Percentiles rank a stretch among this genome's conserved stretches.
These are phyloP conservation scores for Drosophila mulleri DNA, from an alignment of 2,888 invertebrate genomes.

Conservation along the genomic window DNA sequence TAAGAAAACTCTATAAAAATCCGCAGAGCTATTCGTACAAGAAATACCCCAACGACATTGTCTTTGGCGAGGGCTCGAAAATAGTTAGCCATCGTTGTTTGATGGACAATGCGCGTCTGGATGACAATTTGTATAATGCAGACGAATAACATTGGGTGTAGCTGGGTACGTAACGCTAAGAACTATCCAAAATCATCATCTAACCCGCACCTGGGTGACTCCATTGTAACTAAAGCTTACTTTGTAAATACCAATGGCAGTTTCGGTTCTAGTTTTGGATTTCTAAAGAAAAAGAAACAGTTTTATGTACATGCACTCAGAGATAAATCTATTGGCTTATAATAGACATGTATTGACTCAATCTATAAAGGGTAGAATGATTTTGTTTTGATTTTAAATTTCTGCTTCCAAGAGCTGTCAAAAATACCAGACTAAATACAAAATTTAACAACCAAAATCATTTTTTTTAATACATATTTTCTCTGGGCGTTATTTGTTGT, in stretches of 20 bases:
- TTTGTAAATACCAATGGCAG: conserved; percentile 27
- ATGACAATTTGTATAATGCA: conserved; percentile 71
- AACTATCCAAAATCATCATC: conserved; percentile 26
- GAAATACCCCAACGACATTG: conserved; percentile 52
- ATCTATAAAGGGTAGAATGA: too few species aligned
- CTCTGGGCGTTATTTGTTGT: conserved; percentile 3
- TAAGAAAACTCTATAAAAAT: conserved; percentile 20
- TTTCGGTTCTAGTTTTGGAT: background rate
- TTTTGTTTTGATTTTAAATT: background rate
- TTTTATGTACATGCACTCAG: conserved; percentile 2
- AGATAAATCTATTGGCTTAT: background rate
- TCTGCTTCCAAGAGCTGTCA: background rate
- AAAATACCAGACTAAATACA: background rate
- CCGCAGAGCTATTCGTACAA: conserved; percentile 56
- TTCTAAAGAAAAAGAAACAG: background rate
- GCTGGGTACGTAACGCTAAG: conserved; percentile 58
- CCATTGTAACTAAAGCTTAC: conserved; percentile 20
- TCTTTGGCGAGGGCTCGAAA: conserved; percentile 74
- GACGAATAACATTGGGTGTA: conserved; percentile 57
- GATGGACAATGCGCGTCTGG: conserved; percentile 56
- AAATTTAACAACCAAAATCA: background rate
- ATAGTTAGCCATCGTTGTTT: conserved; percentile 56
- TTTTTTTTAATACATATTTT: background rate
- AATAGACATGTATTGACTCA: too few species aligned
- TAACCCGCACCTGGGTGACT: conserved; percentile 6